A percentile compares a stretch with the other conserved stretches of the same genome.
Conservation (phyloP, 2,113 vertebrate genomes). For the Tragelaphus imberbis region DNA sequence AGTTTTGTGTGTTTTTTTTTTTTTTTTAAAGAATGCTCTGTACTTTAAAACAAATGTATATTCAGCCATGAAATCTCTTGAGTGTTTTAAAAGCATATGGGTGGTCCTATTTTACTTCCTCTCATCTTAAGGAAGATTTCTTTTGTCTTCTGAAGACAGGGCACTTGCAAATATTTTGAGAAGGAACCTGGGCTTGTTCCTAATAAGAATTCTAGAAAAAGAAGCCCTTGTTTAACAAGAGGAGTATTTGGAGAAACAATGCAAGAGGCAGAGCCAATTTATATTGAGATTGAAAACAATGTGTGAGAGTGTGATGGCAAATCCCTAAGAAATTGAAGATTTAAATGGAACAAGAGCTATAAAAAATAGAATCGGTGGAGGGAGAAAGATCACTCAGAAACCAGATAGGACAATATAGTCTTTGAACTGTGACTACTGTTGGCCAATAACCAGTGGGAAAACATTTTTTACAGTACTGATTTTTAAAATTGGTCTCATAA, state of each 20-base stretch:
- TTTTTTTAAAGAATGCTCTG: not conserved
- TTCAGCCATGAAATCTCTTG: not conserved
- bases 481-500: not conserved
- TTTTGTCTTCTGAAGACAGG: not conserved
- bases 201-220: constrained; percentile 1
- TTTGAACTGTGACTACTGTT: not conserved
- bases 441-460: not conserved
- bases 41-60: not conserved
- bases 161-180: constrained; percentile 6
- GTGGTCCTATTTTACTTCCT: not conserved
- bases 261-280: not conserved
- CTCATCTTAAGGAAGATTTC: not conserved
- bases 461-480: not conserved
- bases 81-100: not conserved
- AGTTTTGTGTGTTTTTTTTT: not conserved
- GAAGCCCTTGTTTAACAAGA: constrained; percentile 26
- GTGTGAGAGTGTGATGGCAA: not conserved
- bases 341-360: not conserved
- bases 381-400: not conserved
- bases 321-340: constrained; percentile 19
- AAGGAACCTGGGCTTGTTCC: not conserved
- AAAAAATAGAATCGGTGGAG: not conserved
- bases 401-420: not conserved
- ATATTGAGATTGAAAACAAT: constrained; percentile 23
- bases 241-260: not conserved